Evolutionary conservation across 2,797 vertebrate genomes (phyloP).

Genomic region (Oryzias dopingdopingensis): DNA sequence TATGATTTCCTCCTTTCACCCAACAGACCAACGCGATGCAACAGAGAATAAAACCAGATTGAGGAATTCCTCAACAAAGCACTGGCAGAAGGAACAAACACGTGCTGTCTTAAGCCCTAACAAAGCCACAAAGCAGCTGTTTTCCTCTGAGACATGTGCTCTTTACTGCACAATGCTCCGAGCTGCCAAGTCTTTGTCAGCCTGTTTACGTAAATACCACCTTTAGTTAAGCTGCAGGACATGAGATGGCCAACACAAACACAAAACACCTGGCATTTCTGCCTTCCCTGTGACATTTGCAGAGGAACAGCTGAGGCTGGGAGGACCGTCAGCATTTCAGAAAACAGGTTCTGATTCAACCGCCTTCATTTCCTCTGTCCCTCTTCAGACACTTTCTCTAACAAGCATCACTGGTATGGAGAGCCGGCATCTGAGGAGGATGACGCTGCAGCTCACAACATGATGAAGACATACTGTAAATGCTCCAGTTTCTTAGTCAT

Average conservation of each 20-base stretch:
- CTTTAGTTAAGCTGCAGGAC: conserved; percentile 52
- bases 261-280: conserved; percentile 57
- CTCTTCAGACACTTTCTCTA: conserved; percentile 25
- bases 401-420: background rate
- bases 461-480: conserved; percentile 7
- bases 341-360: conserved; percentile 34
- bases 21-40: too few relatives aligned
- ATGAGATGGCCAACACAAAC: conserved; percentile 23
- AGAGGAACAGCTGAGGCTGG: conserved; percentile 37
- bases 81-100: background rate
- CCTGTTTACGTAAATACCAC: conserved; percentile 47
- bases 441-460: conserved; percentile 31
- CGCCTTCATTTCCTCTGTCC: background rate
- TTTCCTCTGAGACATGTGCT: conserved; percentile 10
- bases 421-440: conserved; percentile 8
- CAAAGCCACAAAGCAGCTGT: background rate
- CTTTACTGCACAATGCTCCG: background rate
- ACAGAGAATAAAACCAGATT: too few relatives aligned
- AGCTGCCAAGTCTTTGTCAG: conserved; percentile 42
- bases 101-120: conserved; percentile 6
- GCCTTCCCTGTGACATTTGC: conserved; percentile 55
- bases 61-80: too few relatives aligned
- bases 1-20: too few relatives aligned
- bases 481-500: conserved; percentile 21
- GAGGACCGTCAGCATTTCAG: conserved; percentile 41